Percentiles rank a stretch among this genome's conserved stretches.
Conservation (phyloP, 1,140 invertebrate species). For the Hermetia illucens region DNA sequence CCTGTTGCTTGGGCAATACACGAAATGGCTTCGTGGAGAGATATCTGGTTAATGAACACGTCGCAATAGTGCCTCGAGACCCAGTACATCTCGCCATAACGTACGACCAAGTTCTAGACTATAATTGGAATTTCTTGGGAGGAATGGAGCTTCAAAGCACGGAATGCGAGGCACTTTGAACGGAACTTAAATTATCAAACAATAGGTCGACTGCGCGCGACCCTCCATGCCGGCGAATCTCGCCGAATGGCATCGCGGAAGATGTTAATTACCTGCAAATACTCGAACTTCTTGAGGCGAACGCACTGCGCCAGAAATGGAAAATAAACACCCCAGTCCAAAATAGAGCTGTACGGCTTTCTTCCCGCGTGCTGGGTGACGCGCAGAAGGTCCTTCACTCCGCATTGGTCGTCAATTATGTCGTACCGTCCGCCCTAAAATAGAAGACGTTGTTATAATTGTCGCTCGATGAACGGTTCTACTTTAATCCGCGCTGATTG, state of each 20-base stretch:
- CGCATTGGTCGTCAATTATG: not conserved
- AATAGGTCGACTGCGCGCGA: no score
- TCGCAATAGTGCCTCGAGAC: no score
- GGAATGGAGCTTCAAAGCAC: no score
- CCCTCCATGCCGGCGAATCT: no score
- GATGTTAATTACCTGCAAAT: constrained; percentile 19
- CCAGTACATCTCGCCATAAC: no score
- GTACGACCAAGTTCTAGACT: no score
- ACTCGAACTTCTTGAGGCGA: constrained; percentile 23
- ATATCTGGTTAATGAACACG: constrained; percentile 1
- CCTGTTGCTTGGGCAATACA: not conserved
- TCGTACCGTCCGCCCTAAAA: constrained; percentile 1
- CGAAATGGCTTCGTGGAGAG: not conserved
- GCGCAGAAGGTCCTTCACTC: constrained; percentile 20
- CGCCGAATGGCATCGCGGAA: no score
- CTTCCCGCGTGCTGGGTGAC: constrained; percentile 20
- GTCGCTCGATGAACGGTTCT: not conserved
- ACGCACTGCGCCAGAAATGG: constrained; percentile 32
- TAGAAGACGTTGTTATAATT: no score
- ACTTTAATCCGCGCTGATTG: not conserved
- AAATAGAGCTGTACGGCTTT: constrained; percentile 17
- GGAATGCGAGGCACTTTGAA: no score
- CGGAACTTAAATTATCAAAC: no score
- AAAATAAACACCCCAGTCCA: constrained; percentile 22
- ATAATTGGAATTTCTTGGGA: no score